Conservation (phyloP, 2,113 vertebrate species). For the Rattus rattus region DNA sequence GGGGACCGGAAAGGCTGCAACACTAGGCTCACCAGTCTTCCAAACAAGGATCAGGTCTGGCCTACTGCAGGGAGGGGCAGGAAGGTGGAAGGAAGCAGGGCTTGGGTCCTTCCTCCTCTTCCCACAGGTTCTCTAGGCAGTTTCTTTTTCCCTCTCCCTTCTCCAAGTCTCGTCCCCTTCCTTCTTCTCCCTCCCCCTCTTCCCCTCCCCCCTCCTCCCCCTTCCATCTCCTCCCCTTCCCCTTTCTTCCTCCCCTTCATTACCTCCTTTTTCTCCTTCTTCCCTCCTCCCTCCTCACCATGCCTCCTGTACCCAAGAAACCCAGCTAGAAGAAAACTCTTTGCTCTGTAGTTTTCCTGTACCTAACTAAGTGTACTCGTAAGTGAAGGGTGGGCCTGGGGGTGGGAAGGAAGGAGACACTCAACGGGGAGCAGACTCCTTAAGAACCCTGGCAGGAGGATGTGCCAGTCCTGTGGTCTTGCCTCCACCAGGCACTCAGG, state of each 20-base stretch:
- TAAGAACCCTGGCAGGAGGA: background rate
- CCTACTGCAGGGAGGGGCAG: no score
- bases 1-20: background rate
- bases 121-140: background rate
- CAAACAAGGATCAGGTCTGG: background rate
- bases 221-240: background rate
- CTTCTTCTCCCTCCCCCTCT: background rate
- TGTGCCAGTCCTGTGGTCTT: background rate
- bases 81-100: background rate
- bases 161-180: background rate
- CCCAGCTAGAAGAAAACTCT: background rate
- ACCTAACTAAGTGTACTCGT: fast-evolving
- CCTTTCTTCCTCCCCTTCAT: background rate
- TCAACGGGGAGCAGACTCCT: background rate
- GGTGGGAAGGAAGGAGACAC: background rate
- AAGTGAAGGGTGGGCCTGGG: background rate
- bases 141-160: background rate
- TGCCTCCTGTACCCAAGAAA: background rate
- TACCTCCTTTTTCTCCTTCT: background rate
- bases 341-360: background rate
- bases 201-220: background rate
- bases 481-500: background rate
- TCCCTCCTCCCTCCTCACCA: background rate
- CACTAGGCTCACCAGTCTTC: no score
- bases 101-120: background rate